A percentile compares a stretch with the other conserved stretches of the same genome.
These are phyloP conservation scores for Meles meles DNA, from an alignment of 2,113 vertebrate species.

Conservation along the genomic window DNA sequence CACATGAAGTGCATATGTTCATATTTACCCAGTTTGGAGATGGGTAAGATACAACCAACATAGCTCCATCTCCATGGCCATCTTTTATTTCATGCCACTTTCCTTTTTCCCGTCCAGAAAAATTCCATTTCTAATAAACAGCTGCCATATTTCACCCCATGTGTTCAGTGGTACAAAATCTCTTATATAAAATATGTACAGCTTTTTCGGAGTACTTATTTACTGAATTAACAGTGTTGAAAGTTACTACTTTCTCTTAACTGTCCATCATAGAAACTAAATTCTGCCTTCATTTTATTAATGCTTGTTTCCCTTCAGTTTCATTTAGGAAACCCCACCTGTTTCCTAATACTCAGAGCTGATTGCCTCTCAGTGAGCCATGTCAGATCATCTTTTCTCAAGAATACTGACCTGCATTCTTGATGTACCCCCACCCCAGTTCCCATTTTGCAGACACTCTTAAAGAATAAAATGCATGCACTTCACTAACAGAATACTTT, in stretches of 20 bases:
- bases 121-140: constrained; percentile 62
- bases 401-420: constrained; percentile 75
- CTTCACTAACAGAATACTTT: constrained; percentile 74
- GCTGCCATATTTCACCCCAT: constrained; percentile 67
- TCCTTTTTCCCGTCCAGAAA: neutral
- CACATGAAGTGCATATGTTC: constrained; percentile 71
- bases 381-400: constrained; percentile 67
- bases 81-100: constrained; percentile 69
- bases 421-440: constrained; percentile 52
- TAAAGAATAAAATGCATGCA: constrained; percentile 70
- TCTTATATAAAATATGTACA: constrained; percentile 34
- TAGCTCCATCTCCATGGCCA: constrained; percentile 75
- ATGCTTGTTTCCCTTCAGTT: constrained; percentile 70
- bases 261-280: constrained; percentile 66
- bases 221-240: constrained; percentile 51
- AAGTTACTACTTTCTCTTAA: constrained; percentile 65
- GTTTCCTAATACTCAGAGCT: constrained; percentile 69
- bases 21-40: constrained; percentile 74
- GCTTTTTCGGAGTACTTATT: constrained; percentile 51
- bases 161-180: constrained; percentile 57
- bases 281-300: constrained; percentile 72
- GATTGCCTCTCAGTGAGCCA: constrained; percentile 58
- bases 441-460: constrained; percentile 67
- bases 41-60: constrained; percentile 71
- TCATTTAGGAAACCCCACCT: constrained; percentile 68